Evolutionary conservation across 1,140 invertebrate genomes (phyloP).

Genomic region (Spodoptera frugiperda): DNA sequence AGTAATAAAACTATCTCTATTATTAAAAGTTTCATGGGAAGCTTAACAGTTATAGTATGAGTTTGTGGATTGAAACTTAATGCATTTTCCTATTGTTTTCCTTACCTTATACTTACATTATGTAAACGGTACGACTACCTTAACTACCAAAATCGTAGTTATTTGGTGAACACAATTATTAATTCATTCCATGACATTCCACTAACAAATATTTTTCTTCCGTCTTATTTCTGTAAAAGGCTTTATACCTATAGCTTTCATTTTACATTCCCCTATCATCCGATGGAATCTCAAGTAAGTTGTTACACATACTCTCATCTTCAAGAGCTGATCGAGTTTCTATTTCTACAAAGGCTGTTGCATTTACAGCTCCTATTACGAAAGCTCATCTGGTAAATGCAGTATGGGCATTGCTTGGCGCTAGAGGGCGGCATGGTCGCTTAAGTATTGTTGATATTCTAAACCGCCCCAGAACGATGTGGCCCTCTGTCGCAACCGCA

Average conservation of each 20-base stretch:
- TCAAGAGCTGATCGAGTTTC: constrained; percentile 57
- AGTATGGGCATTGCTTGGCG: constrained; percentile 59
- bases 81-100: too few species aligned
- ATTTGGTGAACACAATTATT: too few species aligned
- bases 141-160: too few species aligned
- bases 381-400: constrained; percentile 78
- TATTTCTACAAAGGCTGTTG: constrained; percentile 55
- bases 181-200: too few species aligned
- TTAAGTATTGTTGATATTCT: constrained; percentile 80
- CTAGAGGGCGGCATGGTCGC: constrained; percentile 62
- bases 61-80: too few species aligned
- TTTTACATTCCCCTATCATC: constrained; percentile 22
- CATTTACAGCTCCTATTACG: constrained; percentile 66
- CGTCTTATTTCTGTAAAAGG: too few species aligned
- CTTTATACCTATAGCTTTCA: background rate
- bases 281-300: constrained; percentile 34
- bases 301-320: constrained; percentile 40
- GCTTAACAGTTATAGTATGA: too few species aligned
- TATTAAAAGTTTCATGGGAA: too few species aligned
- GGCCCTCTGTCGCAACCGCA: constrained; percentile 70
- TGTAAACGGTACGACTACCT: too few species aligned
- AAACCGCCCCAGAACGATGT: constrained; percentile 68
- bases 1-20: background rate
- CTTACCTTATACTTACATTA: too few species aligned
- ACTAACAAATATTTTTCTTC: too few species aligned